A percentile compares a stretch with the other conserved stretches of the same genome.
Evolutionary conservation across 2,797 vertebrate genomes (phyloP).

Genomic region (Pipistrellus kuhlii): DNA sequence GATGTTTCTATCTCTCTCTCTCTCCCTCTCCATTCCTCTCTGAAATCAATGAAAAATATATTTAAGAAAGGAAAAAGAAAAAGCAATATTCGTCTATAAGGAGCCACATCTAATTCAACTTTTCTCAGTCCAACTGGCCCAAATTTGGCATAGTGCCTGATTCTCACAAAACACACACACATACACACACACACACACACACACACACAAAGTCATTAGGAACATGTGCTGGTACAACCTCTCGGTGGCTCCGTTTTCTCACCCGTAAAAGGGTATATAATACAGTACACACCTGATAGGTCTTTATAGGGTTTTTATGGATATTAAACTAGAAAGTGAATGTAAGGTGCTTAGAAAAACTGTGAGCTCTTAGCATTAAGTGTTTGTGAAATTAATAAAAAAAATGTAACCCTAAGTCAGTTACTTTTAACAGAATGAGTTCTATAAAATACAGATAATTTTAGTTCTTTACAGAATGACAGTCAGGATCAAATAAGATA

Average conservation of each 20-base stretch:
- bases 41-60: too few relatives aligned
- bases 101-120: not conserved
- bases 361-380: not conserved
- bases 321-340: not conserved
- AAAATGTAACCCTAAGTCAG: not conserved
- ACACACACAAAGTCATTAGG: not conserved
- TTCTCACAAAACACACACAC: not conserved
- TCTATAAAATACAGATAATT: not conserved
- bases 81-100: not conserved
- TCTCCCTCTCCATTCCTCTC: too few relatives aligned
- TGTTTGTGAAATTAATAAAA: not conserved
- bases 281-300: not conserved
- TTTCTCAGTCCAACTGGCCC: not conserved
- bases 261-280: not conserved
- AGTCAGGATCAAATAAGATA: conserved; percentile 6
- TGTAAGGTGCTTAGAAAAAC: not conserved
- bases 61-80: not conserved
- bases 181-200: too few relatives aligned
- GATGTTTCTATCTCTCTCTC: too few relatives aligned
- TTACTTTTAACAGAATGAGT: conserved; percentile 1
- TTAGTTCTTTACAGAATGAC: not conserved
- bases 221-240: not conserved
- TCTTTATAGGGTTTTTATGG: not conserved
- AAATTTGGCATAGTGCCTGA: not conserved
- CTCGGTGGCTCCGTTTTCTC: not conserved